phyloP scores from a whole-genome alignment of 2,113 vertebrate species.

The Ictidomys tridecemlineatus region DNA sequence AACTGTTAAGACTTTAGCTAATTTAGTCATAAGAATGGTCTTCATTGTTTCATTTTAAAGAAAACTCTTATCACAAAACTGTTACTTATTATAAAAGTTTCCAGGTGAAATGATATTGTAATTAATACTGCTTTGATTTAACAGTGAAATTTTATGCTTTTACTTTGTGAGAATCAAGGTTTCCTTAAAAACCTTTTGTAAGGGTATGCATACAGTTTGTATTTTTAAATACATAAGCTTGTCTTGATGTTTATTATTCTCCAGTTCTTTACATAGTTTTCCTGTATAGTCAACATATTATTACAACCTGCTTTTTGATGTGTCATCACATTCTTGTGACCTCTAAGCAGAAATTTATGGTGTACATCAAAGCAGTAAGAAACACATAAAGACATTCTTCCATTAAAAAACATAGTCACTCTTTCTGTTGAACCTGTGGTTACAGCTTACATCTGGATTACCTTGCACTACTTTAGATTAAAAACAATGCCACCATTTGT shows the following conservation, averaged over 20 bases:
- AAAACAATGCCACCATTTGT: constrained; percentile 68
- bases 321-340: constrained; percentile 82
- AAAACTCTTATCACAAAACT: not conserved
- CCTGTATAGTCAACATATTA: constrained; percentile 76
- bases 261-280: constrained; percentile 76
- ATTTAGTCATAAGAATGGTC: not conserved
- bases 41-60: constrained; percentile 7
- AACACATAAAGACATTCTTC: constrained; percentile 81
- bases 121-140: constrained; percentile 47
- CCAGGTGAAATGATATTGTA: constrained; percentile 67
- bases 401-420: constrained; percentile 72
- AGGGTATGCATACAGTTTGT: not conserved
- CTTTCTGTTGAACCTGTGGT: constrained; percentile 76
- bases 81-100: constrained; percentile 57
- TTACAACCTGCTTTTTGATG: constrained; percentile 66
- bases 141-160: constrained; percentile 10
- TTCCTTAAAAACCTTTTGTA: constrained; percentile 61
- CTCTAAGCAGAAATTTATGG: constrained; percentile 80
- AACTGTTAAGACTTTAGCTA: not conserved
- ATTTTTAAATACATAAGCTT: constrained; percentile 43
- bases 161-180: constrained; percentile 62
- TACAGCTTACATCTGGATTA: constrained; percentile 78
- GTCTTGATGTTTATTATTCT: constrained; percentile 80
- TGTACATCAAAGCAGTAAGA: constrained; percentile 84
- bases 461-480: constrained; percentile 65